Evolutionary conservation across 2,797 vertebrate genomes (phyloP).

Genomic region (Mycteria americana): DNA sequence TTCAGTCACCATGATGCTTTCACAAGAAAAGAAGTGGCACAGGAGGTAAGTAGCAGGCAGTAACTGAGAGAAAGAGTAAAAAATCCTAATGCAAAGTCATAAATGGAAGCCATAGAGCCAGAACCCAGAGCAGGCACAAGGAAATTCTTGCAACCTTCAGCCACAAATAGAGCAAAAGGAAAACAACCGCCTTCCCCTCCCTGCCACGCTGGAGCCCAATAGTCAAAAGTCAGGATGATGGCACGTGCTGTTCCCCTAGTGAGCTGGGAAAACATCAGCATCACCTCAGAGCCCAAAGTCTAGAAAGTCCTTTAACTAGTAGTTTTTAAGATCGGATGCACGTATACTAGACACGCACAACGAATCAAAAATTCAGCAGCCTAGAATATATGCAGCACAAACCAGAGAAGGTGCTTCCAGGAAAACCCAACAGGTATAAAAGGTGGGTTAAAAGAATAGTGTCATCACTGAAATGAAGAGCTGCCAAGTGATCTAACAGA

Average conservation of each 20-base stretch:
- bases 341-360: background rate
- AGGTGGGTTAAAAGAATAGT: background rate
- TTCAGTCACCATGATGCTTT: background rate
- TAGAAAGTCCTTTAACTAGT: background rate
- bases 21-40: background rate
- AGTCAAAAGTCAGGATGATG: background rate
- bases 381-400: background rate
- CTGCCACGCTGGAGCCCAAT: background rate
- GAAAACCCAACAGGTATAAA: slow-evolving; percentile 24
- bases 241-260: background rate
- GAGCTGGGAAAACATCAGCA: background rate
- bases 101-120: background rate
- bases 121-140: rapidly evolving
- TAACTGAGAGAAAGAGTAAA: background rate
- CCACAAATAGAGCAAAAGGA: background rate
- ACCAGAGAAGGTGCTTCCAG: background rate
- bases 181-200: background rate
- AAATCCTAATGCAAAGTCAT: background rate
- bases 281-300: background rate
- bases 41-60: background rate
- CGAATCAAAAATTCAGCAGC: background rate
- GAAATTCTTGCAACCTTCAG: background rate
- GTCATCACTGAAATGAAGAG: background rate
- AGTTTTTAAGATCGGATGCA: background rate
- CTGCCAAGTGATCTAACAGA: slow-evolving; percentile 3